These are phyloP conservation scores for Meloidogyne floridensis DNA, from an alignment of 1,140 invertebrate species.

Conservation along the genomic window DNA sequence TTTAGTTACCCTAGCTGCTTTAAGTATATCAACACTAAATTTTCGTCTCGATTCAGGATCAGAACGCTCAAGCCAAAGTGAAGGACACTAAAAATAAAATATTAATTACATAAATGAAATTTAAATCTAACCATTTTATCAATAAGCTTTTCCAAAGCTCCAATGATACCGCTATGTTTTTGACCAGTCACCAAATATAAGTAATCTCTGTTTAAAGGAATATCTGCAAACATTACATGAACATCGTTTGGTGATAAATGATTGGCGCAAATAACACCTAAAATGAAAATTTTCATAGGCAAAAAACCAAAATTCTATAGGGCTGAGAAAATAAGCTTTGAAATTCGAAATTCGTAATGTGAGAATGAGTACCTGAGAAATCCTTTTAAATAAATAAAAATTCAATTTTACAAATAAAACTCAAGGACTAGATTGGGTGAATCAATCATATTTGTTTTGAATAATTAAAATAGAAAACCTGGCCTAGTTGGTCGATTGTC, in stretches of 20 bases:
- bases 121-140: conserved; percentile 30
- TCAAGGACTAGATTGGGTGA: not conserved
- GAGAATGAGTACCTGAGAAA: not conserved
- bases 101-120: not conserved
- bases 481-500: conserved; percentile 47
- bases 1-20: conserved; percentile 41
- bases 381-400: not conserved
- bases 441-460: not conserved
- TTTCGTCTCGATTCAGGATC: conserved; percentile 43
- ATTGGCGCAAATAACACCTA: conserved; percentile 48
- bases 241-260: conserved; percentile 52
- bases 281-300: not conserved
- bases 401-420: not conserved
- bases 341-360: not conserved
- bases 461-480: conserved; percentile 19
- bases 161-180: conserved; percentile 47
- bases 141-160: conserved; percentile 43
- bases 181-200: conserved; percentile 52
- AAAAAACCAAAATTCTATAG: too few species aligned
- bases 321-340: too few species aligned
- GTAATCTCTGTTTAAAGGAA: conserved; percentile 39
- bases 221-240: conserved; percentile 51
- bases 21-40: conserved; percentile 42
- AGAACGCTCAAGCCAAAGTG: conserved; percentile 50
- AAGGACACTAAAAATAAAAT: conserved; percentile 28